These are phyloP conservation scores for Halyomorpha halys DNA, from an alignment of 1,140 invertebrate species.

Conservation along the genomic window DNA sequence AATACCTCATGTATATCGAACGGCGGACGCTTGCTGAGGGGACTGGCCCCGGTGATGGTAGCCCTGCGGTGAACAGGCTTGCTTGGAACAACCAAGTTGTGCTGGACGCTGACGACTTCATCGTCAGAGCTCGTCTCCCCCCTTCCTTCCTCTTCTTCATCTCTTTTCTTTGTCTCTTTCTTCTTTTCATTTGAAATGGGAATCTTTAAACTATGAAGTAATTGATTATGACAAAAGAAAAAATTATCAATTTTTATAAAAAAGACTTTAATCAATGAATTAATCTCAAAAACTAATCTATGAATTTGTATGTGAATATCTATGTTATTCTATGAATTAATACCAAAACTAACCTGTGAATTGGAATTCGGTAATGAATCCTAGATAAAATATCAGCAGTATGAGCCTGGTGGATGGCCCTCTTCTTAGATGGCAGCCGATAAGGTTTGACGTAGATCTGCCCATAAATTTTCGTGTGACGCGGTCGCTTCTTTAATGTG, in stretches of 20 bases:
- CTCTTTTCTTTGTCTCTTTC: not conserved
- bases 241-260: too few relatives aligned
- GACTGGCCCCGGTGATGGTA: conserved; percentile 76
- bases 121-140: conserved; percentile 23
- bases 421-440: conserved; percentile 62
- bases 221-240: too few relatives aligned
- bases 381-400: conserved; percentile 53
- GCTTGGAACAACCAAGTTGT: conserved; percentile 23
- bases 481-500: conserved; percentile 72
- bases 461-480: conserved; percentile 71
- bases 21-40: conserved; percentile 51
- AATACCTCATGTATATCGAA: conserved; percentile 53
- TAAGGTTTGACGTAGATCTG: conserved; percentile 73
- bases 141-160: not conserved
- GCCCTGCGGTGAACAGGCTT: conserved; percentile 65
- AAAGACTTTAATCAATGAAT: too few relatives aligned
- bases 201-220: not conserved
- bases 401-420: conserved; percentile 52
- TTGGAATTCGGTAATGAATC: conserved; percentile 49
- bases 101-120: conserved; percentile 23
- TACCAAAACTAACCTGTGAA: conserved; percentile 41
- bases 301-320: too few relatives aligned
- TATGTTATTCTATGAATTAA: too few relatives aligned
- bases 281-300: too few relatives aligned
- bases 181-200: conserved; percentile 10